Percentiles rank a stretch among this genome's conserved stretches.
phyloP scores from a whole-genome alignment of 2,113 vertebrate species.

The Trichomycterus rosablanca region DNA sequence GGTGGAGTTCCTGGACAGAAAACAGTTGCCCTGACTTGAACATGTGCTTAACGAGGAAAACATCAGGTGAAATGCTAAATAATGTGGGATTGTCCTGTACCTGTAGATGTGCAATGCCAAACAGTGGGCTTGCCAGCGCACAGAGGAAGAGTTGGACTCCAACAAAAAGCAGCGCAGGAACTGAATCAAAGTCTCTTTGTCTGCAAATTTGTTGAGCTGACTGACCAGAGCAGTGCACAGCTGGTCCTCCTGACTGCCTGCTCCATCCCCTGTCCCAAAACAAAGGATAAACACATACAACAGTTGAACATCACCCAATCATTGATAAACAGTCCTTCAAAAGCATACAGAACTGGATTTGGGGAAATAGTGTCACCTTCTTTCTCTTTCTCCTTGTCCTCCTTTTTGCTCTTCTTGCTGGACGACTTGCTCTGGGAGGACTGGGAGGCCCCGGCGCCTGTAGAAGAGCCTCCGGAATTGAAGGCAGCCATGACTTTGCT shows the following conservation, averaged over 20 bases:
- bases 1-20: constrained; percentile 80
- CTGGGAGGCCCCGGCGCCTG: constrained; percentile 73
- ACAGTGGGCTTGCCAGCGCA: constrained; percentile 98
- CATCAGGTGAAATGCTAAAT: neutral
- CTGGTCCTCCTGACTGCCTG: constrained; percentile 91
- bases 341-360: no score
- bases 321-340: no score
- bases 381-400: constrained; percentile 95
- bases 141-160: constrained; percentile 93
- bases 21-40: neutral
- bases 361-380: constrained; percentile 68
- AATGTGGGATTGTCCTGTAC: constrained; percentile 53
- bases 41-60: neutral
- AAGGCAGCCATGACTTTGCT: constrained; percentile 87
- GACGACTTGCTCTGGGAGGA: constrained; percentile 86
- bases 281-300: neutral
- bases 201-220: constrained; percentile 95
- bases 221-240: constrained; percentile 92
- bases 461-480: constrained; percentile 60
- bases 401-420: constrained; percentile 97
- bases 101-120: constrained; percentile 95
- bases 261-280: constrained; percentile 75
- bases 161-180: constrained; percentile 95
- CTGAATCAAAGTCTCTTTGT: constrained; percentile 96
- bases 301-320: neutral